phyloP scores from a whole-genome alignment of 2,888 invertebrate genomes.

The Nomada goodeniana region DNA sequence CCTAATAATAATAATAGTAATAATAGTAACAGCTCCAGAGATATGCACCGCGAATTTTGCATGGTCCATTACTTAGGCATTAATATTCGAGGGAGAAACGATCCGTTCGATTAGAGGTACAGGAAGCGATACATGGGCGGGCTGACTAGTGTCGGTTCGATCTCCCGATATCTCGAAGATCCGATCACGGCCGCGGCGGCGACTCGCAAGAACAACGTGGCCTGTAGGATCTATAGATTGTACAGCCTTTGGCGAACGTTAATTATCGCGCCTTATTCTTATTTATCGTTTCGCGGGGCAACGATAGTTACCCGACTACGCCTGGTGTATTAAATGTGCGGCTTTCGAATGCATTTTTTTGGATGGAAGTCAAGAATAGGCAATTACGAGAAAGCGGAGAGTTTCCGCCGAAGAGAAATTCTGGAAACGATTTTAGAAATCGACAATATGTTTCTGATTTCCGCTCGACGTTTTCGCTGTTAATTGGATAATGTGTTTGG shows the following conservation, averaged over 20 bases:
- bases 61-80: constrained; percentile 25
- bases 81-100: constrained; percentile 58
- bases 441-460: too few species aligned
- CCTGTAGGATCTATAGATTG: constrained; percentile 54
- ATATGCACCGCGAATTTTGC: constrained; percentile 2
- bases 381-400: not conserved
- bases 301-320: constrained; percentile 5
- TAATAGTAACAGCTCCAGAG: not conserved
- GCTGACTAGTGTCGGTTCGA: constrained; percentile 45
- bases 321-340: constrained; percentile 8
- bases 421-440: too few species aligned
- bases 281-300: constrained; percentile 55
- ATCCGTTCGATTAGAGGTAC: constrained; percentile 67
- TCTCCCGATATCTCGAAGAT: constrained; percentile 65
- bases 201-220: constrained; percentile 20
- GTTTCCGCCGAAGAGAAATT: not conserved
- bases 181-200: constrained; percentile 54
- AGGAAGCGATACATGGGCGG: constrained; percentile 69
- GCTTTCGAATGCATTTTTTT: constrained; percentile 18
- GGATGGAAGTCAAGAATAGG: not conserved
- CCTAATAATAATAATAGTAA: constrained; percentile 11
- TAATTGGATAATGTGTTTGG: too few species aligned
- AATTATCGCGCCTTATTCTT: constrained; percentile 72
- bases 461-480: too few species aligned
- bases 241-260: constrained; percentile 60